Conservation (phyloP, 2,888 invertebrate genomes). For the Orthosia gracilis region DNA sequence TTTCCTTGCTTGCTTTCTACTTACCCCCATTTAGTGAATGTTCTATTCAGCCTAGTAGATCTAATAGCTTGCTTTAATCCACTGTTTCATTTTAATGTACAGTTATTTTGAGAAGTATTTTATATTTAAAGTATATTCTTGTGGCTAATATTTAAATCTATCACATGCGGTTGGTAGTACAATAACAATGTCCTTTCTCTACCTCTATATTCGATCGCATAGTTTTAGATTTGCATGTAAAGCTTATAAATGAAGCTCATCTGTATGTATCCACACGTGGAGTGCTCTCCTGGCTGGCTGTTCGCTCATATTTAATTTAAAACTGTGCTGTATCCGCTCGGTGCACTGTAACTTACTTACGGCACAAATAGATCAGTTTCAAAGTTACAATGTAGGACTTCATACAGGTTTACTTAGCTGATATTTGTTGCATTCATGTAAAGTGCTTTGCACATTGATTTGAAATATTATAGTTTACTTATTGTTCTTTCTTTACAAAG, state of each 20-base stretch:
- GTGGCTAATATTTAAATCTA: too few species aligned
- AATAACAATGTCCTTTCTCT: slow-evolving; percentile 36
- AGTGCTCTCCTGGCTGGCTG: slow-evolving; percentile 44
- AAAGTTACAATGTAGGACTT: slow-evolving; percentile 25
- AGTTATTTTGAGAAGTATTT: too few species aligned
- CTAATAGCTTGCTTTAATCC: too few species aligned
- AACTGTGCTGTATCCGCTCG: slow-evolving; percentile 30
- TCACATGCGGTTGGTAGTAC: neutral
- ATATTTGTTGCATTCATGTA: slow-evolving; percentile 6
- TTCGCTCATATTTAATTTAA: slow-evolving; percentile 61
- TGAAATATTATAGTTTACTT: neutral
- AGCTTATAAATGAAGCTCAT: slow-evolving; percentile 54
- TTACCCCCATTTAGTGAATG: too few species aligned
- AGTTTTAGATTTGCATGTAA: slow-evolving; percentile 61
- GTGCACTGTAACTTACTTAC: slow-evolving; percentile 33
- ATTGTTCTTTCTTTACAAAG: too few species aligned
- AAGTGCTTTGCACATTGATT: neutral
- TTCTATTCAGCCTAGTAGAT: too few species aligned
- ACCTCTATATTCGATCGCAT: slow-evolving; percentile 45
- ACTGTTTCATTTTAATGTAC: too few species aligned
- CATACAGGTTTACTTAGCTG: neutral
- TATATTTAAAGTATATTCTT: too few species aligned
- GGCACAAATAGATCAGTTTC: slow-evolving; percentile 32
- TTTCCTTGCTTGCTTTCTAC: too few species aligned
- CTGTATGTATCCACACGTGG: slow-evolving; percentile 53